Percentiles rank a stretch among this genome's conserved stretches.
These are phyloP conservation scores for Nephrocerus scutellatus DNA, from an alignment of 2,888 invertebrate genomes.

Conservation along the genomic window DNA sequence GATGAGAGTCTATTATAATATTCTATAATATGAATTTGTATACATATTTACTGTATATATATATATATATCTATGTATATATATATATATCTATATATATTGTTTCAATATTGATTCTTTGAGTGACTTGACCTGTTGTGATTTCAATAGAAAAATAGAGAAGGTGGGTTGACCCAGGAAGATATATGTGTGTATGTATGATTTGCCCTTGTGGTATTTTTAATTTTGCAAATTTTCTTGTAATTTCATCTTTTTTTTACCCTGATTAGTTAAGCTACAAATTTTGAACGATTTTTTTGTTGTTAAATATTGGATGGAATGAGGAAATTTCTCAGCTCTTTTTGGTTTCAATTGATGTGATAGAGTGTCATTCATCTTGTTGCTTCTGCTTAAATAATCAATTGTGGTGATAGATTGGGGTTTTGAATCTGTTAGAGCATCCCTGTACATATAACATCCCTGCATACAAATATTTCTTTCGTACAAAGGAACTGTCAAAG, in stretches of 20 bases:
- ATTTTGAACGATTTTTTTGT: conserved; percentile 17
- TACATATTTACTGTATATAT: neutral
- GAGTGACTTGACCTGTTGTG: too few relatives aligned
- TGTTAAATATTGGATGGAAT: conserved; percentile 21
- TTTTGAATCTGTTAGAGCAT: too few relatives aligned
- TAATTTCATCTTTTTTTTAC: conserved; percentile 15
- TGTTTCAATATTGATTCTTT: conserved; percentile 21
- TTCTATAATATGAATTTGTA: neutral
- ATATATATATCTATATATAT: conserved; percentile 7
- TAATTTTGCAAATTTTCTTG: too few relatives aligned
- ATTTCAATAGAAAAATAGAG: conserved; percentile 48
- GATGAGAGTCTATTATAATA: conserved; percentile 30
- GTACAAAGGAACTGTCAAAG: too few relatives aligned
- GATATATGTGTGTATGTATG: too few relatives aligned
- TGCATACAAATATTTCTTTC: too few relatives aligned
- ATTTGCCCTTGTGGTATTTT: too few relatives aligned
- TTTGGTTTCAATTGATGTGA: conserved; percentile 1
- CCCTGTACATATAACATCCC: too few relatives aligned
- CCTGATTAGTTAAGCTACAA: conserved; percentile 23
- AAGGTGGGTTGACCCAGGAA: conserved; percentile 47
- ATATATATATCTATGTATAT: neutral
- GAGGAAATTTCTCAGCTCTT: conserved; percentile 13
- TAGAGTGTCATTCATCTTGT: conserved; percentile 4
- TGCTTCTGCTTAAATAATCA: conserved; percentile 1
- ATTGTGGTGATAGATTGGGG: too few relatives aligned